Percentiles rank a stretch among this genome's conserved stretches.
Conservation (phyloP, 2,113 vertebrate species). For the Protomyctophum bolini region DNA sequence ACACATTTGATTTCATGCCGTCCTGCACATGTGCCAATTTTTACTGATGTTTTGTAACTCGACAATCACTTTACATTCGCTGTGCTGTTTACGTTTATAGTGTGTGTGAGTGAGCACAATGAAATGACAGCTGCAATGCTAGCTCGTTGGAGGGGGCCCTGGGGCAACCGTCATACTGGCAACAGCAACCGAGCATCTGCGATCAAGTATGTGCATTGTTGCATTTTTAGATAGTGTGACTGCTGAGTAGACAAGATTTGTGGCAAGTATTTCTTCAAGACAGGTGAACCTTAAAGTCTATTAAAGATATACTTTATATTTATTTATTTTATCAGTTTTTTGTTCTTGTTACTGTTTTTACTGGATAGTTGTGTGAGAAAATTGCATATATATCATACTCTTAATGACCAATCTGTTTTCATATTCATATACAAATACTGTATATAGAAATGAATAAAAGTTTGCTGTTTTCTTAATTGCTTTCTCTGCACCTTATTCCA, state of each 20-base stretch:
- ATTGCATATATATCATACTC: constrained; percentile 28
- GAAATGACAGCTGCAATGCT: constrained; percentile 32
- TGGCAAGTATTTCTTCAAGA: constrained; percentile 40
- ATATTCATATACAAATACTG: background rate
- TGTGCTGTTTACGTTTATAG: constrained; percentile 30
- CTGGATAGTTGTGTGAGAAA: constrained; percentile 47
- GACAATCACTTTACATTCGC: constrained; percentile 56
- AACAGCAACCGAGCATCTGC: constrained; percentile 44
- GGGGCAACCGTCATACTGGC: constrained; percentile 14
- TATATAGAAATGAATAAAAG: constrained; percentile 54
- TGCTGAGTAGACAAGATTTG: constrained; percentile 33
- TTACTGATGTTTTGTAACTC: constrained; percentile 65
- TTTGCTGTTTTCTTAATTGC: constrained; percentile 11
- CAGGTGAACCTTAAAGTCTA: background rate
- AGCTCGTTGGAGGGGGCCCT: constrained; percentile 13
- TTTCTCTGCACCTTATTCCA: background rate
- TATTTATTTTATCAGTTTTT: constrained; percentile 15
- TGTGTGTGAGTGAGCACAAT: constrained; percentile 35
- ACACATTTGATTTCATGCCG: constrained; percentile 31
- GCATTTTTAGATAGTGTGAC: constrained; percentile 22
- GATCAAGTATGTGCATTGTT: constrained; percentile 50
- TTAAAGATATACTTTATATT: constrained; percentile 23
- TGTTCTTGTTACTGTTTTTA: constrained; percentile 38
- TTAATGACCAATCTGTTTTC: constrained; percentile 47
- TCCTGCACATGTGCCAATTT: constrained; percentile 66